A percentile compares a stretch with the other conserved stretches of the same genome.
phyloP scores from a whole-genome alignment of 2,888 invertebrate species.

The Amitus sp. region DNA sequence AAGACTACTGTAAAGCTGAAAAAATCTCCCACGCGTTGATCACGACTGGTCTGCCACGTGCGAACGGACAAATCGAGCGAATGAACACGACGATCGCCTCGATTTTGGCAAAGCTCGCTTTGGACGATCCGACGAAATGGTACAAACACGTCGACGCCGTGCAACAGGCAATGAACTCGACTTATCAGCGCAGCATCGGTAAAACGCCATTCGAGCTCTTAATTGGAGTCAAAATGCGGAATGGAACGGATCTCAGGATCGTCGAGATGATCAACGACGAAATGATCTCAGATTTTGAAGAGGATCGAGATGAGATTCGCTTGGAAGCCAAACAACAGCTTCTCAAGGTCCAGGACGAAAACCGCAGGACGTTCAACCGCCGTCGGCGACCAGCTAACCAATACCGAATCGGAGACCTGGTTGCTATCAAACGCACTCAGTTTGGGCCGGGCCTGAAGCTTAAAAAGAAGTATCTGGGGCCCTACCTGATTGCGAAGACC shows the following conservation, averaged over 20 bases:
- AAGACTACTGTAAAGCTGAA: conserved; percentile 53
- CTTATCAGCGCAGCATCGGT: conserved; percentile 43
- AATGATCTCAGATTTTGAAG: conserved; percentile 7
- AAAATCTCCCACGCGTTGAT: conserved; percentile 50
- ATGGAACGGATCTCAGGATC: conserved; percentile 8
- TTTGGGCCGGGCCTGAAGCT: conserved; percentile 53
- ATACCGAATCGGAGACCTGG: conserved; percentile 43
- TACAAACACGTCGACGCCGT: conserved; percentile 42
- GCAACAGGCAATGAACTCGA: conserved; percentile 47
- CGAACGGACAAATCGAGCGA: conserved; percentile 58
- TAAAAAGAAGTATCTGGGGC: conserved; percentile 41
- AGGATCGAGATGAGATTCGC: conserved; percentile 5
- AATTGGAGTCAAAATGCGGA: conserved; percentile 14
- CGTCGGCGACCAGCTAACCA: conserved; percentile 18
- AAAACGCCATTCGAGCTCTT: conserved; percentile 23
- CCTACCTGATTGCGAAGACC: conserved; percentile 41
- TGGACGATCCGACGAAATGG: conserved; percentile 49
- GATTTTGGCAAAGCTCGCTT: conserved; percentile 50
- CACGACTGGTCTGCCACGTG: conserved; percentile 51
- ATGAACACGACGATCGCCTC: conserved; percentile 49
- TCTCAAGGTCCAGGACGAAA: conserved; percentile 34
- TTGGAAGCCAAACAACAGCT: conserved; percentile 29
- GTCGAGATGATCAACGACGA: conserved; percentile 10
- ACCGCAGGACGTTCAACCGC: conserved; percentile 23
- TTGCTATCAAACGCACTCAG: conserved; percentile 56